These are phyloP conservation scores for Tetranychus truncatus DNA, from an alignment of 2,888 invertebrate genomes.

Conservation along the genomic window DNA sequence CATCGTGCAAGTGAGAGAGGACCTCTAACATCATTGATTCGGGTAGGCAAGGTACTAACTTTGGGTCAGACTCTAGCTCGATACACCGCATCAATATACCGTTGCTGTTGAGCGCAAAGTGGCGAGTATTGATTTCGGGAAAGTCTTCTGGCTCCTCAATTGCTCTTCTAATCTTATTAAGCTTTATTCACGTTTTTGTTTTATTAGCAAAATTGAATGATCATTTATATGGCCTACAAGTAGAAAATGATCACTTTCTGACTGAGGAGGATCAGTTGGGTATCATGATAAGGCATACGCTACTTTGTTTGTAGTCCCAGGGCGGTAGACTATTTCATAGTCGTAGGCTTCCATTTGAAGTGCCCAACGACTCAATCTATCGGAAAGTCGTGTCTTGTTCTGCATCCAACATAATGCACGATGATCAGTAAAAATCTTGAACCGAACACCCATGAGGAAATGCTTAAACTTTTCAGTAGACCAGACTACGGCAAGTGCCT, in stretches of 20 bases:
- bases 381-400: not conserved
- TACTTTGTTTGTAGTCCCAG: not conserved
- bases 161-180: not conserved
- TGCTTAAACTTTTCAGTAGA: not conserved
- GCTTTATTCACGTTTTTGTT: not conserved
- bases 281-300: slow-evolving; percentile 10
- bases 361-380: slow-evolving; percentile 7
- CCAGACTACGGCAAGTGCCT: slow-evolving; percentile 5
- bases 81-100: not conserved
- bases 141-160: not conserved
- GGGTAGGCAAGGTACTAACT: not conserved
- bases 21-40: not conserved
- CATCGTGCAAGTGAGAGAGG: not conserved
- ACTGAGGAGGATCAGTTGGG: not conserved
- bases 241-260: not conserved
- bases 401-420: slow-evolving; percentile 10
- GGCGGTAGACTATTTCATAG: not conserved
- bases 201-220: not conserved
- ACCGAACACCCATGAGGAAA: not conserved
- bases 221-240: not conserved
- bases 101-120: not conserved
- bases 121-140: not conserved
- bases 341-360: not conserved
- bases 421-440: slow-evolving; percentile 15
- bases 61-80: not conserved